Percentiles rank a stretch among this genome's conserved stretches.
These are phyloP conservation scores for Wasmannia auropunctata DNA, from an alignment of 1,140 invertebrate genomes.

Conservation along the genomic window DNA sequence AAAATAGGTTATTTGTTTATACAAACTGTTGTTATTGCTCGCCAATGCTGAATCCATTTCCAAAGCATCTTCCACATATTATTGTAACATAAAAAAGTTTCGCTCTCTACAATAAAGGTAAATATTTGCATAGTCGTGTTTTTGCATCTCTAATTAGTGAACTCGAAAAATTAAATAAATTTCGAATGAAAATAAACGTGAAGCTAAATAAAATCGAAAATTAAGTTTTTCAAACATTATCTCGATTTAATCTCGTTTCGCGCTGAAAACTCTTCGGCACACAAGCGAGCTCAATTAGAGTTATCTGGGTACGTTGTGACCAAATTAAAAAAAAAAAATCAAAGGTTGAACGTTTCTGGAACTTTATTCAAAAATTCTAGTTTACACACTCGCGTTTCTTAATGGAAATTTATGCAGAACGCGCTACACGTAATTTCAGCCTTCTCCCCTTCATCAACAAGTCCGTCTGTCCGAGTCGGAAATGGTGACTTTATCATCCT, in stretches of 20 bases:
- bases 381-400: conserved; percentile 49
- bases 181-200: not conserved
- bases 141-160: conserved; percentile 16
- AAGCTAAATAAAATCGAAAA: not conserved
- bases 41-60: not conserved
- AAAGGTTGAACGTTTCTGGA: conserved; percentile 12
- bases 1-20: conserved; percentile 5
- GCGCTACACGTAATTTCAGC: conserved; percentile 48
- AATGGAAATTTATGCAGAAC: conserved; percentile 56
- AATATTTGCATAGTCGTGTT: conserved; percentile 6
- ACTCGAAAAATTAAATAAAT: conserved; percentile 26
- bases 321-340: conserved; percentile 17
- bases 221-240: not conserved
- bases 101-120: not conserved
- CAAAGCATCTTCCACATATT: not conserved
- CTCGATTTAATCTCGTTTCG: not conserved
- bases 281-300: not conserved
- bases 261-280: not conserved
- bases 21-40: not conserved
- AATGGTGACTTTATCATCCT: conserved; percentile 55
- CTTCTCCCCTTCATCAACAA: conserved; percentile 58
- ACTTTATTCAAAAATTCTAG: conserved; percentile 58
- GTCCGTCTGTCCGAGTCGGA: conserved; percentile 55
- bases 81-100: conserved; percentile 45
- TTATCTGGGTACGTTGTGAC: not conserved